A percentile compares a stretch with the other conserved stretches of the same genome.
These are phyloP conservation scores for Halcyon badia DNA, from an alignment of 2,797 vertebrate species.

Conservation along the genomic window DNA sequence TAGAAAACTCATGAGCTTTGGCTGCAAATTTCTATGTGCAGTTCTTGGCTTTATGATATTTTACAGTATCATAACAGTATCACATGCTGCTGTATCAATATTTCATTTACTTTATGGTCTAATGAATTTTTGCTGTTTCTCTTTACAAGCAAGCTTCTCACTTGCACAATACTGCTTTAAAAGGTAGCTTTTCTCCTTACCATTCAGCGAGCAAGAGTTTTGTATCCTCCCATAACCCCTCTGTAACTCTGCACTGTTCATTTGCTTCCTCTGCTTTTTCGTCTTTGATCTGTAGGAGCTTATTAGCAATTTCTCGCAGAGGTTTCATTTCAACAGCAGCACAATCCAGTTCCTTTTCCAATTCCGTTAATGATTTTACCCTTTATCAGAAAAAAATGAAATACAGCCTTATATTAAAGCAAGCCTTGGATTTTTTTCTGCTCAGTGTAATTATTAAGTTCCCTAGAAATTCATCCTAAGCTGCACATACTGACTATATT, in stretches of 20 bases:
- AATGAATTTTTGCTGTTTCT: not conserved
- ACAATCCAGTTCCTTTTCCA: conserved; percentile 86
- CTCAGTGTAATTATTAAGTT: conserved; percentile 19
- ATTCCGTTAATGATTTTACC: conserved; percentile 85
- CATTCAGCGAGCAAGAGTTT: conserved; percentile 84
- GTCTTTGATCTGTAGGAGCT: conserved; percentile 71
- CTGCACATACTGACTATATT: not conserved
- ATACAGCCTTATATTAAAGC: conserved; percentile 29
- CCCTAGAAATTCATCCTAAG: conserved; percentile 8
- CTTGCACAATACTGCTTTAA: not conserved
- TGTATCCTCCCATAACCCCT: conserved; percentile 86
- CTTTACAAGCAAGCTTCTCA: not conserved
- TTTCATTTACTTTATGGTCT: not conserved
- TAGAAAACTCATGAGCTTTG: not conserved
- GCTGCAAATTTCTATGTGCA: not conserved
- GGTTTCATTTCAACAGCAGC: conserved; percentile 83
- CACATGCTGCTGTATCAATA: not conserved
- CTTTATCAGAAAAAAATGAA: conserved; percentile 77
- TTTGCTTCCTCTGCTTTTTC: conserved; percentile 67
- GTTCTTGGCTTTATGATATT: not conserved
- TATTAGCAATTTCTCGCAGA: conserved; percentile 78
- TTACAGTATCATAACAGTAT: not conserved
- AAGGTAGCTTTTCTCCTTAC: conserved; percentile 75
- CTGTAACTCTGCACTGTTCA: conserved; percentile 74
- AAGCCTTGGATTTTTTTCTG: not conserved